Percentiles rank a stretch among this genome's conserved stretches.
Evolutionary conservation across 1,140 invertebrate genomes (phyloP).

Genomic region (Elymnias hypermnestra): DNA sequence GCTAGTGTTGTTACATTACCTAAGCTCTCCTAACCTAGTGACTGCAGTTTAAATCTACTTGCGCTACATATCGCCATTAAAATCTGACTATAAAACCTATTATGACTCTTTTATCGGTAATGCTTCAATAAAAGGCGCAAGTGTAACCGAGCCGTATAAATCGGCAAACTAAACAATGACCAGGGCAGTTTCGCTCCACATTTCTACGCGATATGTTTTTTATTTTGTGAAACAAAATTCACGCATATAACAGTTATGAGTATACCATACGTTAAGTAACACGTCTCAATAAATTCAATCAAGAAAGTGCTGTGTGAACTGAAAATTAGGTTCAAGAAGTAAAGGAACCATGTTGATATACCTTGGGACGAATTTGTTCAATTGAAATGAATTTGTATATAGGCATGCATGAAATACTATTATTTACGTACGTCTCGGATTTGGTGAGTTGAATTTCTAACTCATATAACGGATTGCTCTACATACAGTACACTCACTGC

Average conservation of each 20-base stretch:
- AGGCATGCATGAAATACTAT: slow-evolving; percentile 43
- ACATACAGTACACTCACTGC: slow-evolving; percentile 44
- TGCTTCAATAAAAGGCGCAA: slow-evolving; percentile 71
- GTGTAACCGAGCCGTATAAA: slow-evolving; percentile 75
- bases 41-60: slow-evolving; percentile 44
- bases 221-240: slow-evolving; percentile 54
- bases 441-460: slow-evolving; percentile 47
- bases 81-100: slow-evolving; percentile 69
- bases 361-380: slow-evolving; percentile 31
- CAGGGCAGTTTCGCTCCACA: slow-evolving; percentile 64
- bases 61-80: slow-evolving; percentile 58
- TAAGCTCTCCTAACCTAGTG: slow-evolving; percentile 26
- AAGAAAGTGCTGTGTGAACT: slow-evolving; percentile 44
- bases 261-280: slow-evolving; percentile 56
- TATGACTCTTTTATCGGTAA: slow-evolving; percentile 73
- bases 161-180: slow-evolving; percentile 72
- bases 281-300: slow-evolving; percentile 64
- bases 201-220: slow-evolving; percentile 65
- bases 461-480: slow-evolving; percentile 1
- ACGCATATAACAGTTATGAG: slow-evolving; percentile 67
- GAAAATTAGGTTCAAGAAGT: slow-evolving; percentile 46
- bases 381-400: slow-evolving; percentile 43
- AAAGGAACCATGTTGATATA: slow-evolving; percentile 30
- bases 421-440: slow-evolving; percentile 28
- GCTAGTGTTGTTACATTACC: too few species aligned